phyloP scores from a whole-genome alignment of 2,113 vertebrate genomes.

The Ictalurus furcatus region DNA sequence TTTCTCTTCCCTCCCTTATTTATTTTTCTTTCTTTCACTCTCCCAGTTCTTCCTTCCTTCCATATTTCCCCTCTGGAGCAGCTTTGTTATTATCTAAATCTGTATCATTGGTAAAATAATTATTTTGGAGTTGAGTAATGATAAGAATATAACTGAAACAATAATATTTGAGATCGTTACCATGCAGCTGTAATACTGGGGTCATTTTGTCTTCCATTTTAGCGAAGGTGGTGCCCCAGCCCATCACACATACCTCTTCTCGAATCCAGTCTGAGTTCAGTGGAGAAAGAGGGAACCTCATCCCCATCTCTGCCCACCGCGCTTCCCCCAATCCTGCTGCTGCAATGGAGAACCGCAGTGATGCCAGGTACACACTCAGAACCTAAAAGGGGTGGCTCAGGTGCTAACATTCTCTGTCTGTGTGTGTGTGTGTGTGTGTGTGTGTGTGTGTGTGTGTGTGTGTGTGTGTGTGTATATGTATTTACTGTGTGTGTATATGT shows the following conservation, averaged over 20 bases:
- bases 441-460: too few relatives aligned
- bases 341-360: constrained; percentile 92
- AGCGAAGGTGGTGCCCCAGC: constrained; percentile 99
- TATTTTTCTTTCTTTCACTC: not conserved
- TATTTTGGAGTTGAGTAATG: not conserved
- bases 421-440: too few relatives aligned
- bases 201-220: constrained; percentile 27
- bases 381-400: not conserved
- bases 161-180: not conserved
- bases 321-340: constrained; percentile 95
- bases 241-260: constrained; percentile 91
- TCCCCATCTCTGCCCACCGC: constrained; percentile 89
- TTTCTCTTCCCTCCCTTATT: not conserved
- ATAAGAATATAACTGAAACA: not conserved
- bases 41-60: not conserved
- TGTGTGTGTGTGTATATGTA: too few relatives aligned
- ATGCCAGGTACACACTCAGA: constrained; percentile 82
- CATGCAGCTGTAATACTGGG: not conserved
- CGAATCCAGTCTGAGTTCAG: constrained; percentile 92
- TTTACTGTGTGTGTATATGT: too few relatives aligned
- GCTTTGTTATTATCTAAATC: not conserved
- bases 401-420: not conserved
- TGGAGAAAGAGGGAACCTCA: constrained; percentile 88
- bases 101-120: not conserved
- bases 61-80: too few relatives aligned